Conservation (phyloP, 2,797 vertebrate species). For the Rhadinocentrus ornatus region DNA sequence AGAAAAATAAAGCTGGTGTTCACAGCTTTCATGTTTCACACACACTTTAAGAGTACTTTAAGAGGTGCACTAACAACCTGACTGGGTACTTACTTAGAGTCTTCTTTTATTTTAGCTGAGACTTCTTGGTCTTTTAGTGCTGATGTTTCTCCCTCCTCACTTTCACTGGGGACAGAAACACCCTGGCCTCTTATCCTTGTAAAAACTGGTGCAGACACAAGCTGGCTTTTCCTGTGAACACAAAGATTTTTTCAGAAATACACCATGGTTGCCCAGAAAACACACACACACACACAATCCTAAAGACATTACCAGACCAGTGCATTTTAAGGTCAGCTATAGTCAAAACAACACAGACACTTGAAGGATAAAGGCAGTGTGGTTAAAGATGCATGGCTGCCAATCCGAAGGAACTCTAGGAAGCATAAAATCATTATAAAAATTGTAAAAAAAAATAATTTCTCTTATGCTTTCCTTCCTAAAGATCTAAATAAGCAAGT, state of each 20-base stretch:
- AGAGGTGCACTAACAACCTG: background rate
- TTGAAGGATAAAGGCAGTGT: background rate
- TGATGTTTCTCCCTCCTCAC: conserved; percentile 27
- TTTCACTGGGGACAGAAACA: conserved; percentile 33
- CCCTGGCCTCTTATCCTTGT: background rate
- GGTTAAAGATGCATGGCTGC: background rate
- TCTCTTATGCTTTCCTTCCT: background rate
- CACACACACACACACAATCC: background rate
- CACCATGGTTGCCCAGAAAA: background rate
- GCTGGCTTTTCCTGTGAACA: conserved; percentile 19
- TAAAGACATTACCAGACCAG: background rate
- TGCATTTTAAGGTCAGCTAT: background rate
- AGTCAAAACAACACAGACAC: background rate
- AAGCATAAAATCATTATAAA: no score
- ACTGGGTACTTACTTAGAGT: conserved; percentile 37
- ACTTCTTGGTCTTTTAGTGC: conserved; percentile 6
- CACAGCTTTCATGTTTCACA: background rate
- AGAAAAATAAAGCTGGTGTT: background rate
- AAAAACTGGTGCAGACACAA: conserved; percentile 4
- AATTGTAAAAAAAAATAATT: no score
- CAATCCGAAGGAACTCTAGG: no score
- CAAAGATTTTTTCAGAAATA: conserved; percentile 21
- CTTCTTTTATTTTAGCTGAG: conserved; percentile 10
- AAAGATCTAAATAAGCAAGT: background rate
- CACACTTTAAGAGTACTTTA: conserved; percentile 2